These are phyloP conservation scores for Scaptomyza tumidula DNA, from an alignment of 2,888 invertebrate species.

Conservation along the genomic window DNA sequence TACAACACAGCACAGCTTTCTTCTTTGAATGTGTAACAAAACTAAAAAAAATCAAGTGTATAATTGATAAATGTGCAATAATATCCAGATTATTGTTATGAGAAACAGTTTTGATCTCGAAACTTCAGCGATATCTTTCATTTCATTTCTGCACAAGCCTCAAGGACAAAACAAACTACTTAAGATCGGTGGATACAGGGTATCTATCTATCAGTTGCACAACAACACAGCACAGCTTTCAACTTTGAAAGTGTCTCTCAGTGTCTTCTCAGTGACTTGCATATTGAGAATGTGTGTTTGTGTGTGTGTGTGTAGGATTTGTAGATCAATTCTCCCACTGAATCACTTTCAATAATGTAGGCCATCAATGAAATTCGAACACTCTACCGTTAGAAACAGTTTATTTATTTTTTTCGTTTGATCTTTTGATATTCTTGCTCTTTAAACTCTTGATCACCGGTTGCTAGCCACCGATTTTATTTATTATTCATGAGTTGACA, in stretches of 20 bases:
- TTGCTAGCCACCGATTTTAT: conserved; percentile 23
- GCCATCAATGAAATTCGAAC: conserved; percentile 53
- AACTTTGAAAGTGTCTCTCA: no score
- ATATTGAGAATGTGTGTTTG: background rate
- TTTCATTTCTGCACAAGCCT: no score
- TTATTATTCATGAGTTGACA: conserved; percentile 58
- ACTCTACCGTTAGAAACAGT: conserved; percentile 62
- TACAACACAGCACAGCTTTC: background rate
- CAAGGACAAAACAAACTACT: no score
- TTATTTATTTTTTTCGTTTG: background rate
- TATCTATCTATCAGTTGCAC: no score
- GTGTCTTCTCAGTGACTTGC: conserved; percentile 37
- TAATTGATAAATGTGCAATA: no score
- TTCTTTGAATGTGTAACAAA: no score
- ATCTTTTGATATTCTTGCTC: conserved; percentile 5
- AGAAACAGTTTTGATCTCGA: no score
- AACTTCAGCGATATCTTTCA: no score
- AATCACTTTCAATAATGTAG: background rate
- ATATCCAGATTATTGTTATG: no score
- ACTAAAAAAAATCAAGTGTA: no score
- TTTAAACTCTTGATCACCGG: conserved; percentile 26
- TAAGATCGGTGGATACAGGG: background rate
- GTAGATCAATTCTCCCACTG: conserved; percentile 13
- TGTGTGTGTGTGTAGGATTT: background rate
- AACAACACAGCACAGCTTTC: background rate